Conservation (phyloP, 2,113 vertebrate genomes). For the Hippocampus zosterae region DNA sequence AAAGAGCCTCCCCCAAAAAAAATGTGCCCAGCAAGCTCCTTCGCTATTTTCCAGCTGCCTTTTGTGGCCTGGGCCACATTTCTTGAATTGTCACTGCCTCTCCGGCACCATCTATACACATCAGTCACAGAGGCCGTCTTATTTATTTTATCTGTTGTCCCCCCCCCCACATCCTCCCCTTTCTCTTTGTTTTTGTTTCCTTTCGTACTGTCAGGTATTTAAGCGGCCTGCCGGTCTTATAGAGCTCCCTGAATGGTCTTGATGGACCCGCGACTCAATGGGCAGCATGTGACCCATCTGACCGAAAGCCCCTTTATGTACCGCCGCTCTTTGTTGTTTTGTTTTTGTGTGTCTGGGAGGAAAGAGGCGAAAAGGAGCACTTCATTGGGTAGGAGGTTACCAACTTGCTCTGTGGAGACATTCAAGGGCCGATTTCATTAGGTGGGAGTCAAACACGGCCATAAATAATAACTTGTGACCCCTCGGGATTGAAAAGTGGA, state of each 20-base stretch:
- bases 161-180: conserved; percentile 52
- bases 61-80: conserved; percentile 75
- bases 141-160: conserved; percentile 77
- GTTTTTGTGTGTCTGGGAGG: conserved; percentile 78
- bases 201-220: conserved; percentile 79
- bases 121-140: conserved; percentile 78
- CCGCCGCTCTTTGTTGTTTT: conserved; percentile 74
- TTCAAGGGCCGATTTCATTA: conserved; percentile 57
- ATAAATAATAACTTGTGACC: conserved; percentile 71
- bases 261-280: conserved; percentile 72
- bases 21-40: conserved; percentile 70
- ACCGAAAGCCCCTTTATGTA: conserved; percentile 72
- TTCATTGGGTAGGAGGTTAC: conserved; percentile 75
- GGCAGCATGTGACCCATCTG: conserved; percentile 81
- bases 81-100: conserved; percentile 79
- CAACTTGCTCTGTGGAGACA: conserved; percentile 58
- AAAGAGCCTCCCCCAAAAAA: conserved; percentile 47
- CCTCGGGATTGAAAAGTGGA: conserved; percentile 46
- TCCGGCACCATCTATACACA: conserved; percentile 75
- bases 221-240: conserved; percentile 78
- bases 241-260: conserved; percentile 68
- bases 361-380: conserved; percentile 66
- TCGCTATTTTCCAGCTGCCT: conserved; percentile 68
- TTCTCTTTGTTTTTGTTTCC: conserved; percentile 74
- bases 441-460: conserved; percentile 57